Base-by-base conservation (phyloP, 1,140 invertebrate species). In the Cephus cinctus region DNA sequence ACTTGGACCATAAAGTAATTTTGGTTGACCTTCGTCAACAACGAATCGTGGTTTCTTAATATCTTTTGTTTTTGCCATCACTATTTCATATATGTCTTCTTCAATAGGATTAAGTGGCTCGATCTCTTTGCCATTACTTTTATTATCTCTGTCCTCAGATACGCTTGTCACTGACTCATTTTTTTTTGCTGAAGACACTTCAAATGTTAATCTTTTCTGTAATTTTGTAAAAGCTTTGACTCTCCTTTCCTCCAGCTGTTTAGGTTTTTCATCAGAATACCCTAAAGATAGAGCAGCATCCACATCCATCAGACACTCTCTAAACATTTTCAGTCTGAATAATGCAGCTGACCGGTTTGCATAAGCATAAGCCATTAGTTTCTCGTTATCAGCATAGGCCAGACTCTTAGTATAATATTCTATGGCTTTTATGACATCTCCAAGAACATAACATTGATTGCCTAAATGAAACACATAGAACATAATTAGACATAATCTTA, bases 311-410 rank as follows among this genome's bases (percentile, higher is more conserved):
- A 79, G 48, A 45, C 78, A 79, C 35, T 76, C 72, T 22, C 72
- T 65, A 43, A 68, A 80, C 19, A 75, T 47, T 43, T 75, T 49
- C 43, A 70, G 70, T 43, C 73, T 61, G 30, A 76, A 78, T 0
- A 78, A 54, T 15, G 75, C 76, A 1, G 77, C 77, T 3, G 77
- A 79, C 15, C 77, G 67, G 57, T 79, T 79, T 4, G 76, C 76
- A 43, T 70, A 50, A 5, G 74, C 74, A 14, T 75, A 56, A 0
- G 73, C 61, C 64, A 68, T 73, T 15, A 68, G 56, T 47, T 74
- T 51, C 3, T 68, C 44, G 3, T 50, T 61, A 16, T 57, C 52
- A 2, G 75, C 72, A 22, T 68, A 77, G 2, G 73, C 74, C 4
- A 77, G 47, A 42, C 73, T 75, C 46, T 65, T 64, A 2, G 73